phyloP scores from a whole-genome alignment of 2,797 vertebrate genomes.

The Tenualosa thibaudeaui region DNA sequence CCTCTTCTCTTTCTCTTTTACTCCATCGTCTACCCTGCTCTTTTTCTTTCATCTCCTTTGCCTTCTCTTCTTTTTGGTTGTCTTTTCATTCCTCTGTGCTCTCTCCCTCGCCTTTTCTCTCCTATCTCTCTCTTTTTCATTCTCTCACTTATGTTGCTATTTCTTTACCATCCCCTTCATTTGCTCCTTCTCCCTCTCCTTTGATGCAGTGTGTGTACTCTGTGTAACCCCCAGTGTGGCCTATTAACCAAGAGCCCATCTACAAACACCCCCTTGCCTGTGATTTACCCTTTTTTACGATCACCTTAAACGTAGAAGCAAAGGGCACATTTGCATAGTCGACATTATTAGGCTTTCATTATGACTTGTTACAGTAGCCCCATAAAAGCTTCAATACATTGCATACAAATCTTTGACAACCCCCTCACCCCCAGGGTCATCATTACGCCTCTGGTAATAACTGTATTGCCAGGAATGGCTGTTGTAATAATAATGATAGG shows the following conservation, averaged over 20 bases:
- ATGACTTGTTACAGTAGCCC: neutral
- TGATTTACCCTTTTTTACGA: neutral
- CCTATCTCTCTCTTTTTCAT: neutral
- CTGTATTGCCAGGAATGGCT: neutral
- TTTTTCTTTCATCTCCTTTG: neutral
- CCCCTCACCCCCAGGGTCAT: neutral
- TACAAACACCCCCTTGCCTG: neutral
- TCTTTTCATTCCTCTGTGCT: no score
- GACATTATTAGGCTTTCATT: neutral
- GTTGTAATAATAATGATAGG: neutral
- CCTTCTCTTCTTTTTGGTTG: neutral
- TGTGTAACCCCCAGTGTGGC: neutral
- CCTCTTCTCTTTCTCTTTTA: neutral
- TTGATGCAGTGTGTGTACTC: neutral
- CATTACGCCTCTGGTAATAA: neutral
- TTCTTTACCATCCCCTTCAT: neutral
- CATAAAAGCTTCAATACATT: neutral
- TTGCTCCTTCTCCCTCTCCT: neutral
- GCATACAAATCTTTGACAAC: neutral
- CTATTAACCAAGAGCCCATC: neutral
- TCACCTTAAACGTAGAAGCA: neutral
- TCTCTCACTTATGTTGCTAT: neutral
- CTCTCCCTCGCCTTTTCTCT: neutral
- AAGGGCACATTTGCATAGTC: constrained; percentile 7
- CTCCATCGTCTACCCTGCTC: neutral